Base-by-base conservation (phyloP, 2,888 invertebrate genomes). In the Dicranocentrus wangi region DNA sequence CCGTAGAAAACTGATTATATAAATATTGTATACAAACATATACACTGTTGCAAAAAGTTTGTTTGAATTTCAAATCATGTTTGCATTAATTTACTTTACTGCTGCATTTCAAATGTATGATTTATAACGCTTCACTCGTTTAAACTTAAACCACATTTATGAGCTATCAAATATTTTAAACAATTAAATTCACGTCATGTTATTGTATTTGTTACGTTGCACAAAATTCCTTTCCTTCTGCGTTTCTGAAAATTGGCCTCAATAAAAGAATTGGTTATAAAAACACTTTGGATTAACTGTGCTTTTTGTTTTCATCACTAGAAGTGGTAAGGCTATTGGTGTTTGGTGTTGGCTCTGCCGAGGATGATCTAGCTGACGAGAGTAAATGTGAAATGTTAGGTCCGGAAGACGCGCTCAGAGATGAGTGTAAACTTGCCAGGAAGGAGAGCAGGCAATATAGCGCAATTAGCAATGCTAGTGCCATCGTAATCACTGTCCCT, bases 401-500 rank as follows among this genome's bases (percentile, higher is more conserved):
- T 8, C 39, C 7, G 39, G 5, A 39, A 47, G 47, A 47, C n/a
- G 47, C 5, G 15, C 8, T 17, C n/a, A 47, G 5, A n/a, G 47
- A n/a, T 47, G 47, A n/a, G 47, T 47, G 47, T 5, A 75, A 3
- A 17, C 70, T 51, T 1, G 55, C 39, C 13, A 65, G 32, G 25
- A 71, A 61, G 7, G 81, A 65, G 15, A 76, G 47, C 25, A 70
- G 55, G 19, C 65, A 42, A 47, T 76, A 76, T 13, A 76, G n/a
- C 1, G 71, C 15, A 8, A 53, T 47, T 5, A 81, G 53, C 21
- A 81, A 32, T 2, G 76, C 69, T 21, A 70, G 23, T 0, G 70
- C 47, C 55, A 81, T 76, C 27, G 69, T 70, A 17, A 81, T 71
- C 25, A 76, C 53, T 10, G 76, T 61, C 23, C 81, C 81, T 5